Percentiles rank a stretch among this genome's conserved stretches.
Evolutionary conservation across 2,888 invertebrate species (phyloP).

Genomic region (Acronicta aceris): DNA sequence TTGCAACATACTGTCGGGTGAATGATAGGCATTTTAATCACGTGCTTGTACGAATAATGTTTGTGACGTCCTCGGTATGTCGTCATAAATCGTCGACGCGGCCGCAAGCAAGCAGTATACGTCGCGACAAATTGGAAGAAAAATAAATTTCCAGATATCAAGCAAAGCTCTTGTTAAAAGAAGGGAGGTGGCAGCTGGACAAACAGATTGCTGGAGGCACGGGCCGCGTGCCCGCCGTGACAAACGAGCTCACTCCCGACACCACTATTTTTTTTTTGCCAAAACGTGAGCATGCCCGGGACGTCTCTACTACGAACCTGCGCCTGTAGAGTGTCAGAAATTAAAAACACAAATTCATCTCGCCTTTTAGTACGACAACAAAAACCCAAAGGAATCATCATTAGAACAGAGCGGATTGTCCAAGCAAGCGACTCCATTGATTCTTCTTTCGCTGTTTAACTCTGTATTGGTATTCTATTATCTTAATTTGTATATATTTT

Average conservation of each 20-base stretch:
- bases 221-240: slow-evolving; percentile 64
- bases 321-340: slow-evolving; percentile 17
- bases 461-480: too few species aligned
- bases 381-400: too few species aligned
- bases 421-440: too few species aligned
- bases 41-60: slow-evolving; percentile 44
- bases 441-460: too few species aligned
- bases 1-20: slow-evolving; percentile 28
- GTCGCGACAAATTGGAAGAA: slow-evolving; percentile 72
- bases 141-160: slow-evolving; percentile 80
- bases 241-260: slow-evolving; percentile 75
- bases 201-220: slow-evolving; percentile 80
- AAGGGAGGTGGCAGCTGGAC: slow-evolving; percentile 83
- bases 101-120: slow-evolving; percentile 59
- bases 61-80: slow-evolving; percentile 49
- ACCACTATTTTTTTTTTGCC: slow-evolving; percentile 66
- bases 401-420: too few species aligned
- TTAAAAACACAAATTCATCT: slow-evolving; percentile 8
- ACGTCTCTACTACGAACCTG: slow-evolving; percentile 29
- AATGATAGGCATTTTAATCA: slow-evolving; percentile 59
- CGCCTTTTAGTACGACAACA: neutral
- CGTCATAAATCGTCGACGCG: slow-evolving; percentile 65
- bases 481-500: too few species aligned
- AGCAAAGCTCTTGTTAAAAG: slow-evolving; percentile 84
- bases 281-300: slow-evolving; percentile 25